phyloP scores from a whole-genome alignment of 2,113 vertebrate genomes.

The Megalops atlanticus region DNA sequence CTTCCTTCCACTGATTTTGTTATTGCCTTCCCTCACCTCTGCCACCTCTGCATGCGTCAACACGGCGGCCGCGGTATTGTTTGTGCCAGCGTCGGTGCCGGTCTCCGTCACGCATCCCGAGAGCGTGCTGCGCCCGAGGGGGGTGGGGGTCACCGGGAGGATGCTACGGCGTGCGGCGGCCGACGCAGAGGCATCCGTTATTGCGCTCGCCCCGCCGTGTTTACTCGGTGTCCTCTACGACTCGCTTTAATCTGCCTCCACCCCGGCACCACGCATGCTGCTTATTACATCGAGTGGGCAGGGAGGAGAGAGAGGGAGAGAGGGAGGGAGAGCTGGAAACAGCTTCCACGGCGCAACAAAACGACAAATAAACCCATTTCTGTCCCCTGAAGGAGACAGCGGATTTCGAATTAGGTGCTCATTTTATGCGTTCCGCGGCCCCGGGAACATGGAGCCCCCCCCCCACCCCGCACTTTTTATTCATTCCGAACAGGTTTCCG shows the following conservation, averaged over 20 bases:
- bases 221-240: background rate
- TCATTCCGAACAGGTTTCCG: background rate
- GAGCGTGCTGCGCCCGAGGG: too few relatives aligned
- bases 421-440: background rate
- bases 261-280: background rate
- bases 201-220: background rate
- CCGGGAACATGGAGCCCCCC: background rate
- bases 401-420: background rate
- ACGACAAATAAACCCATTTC: background rate
- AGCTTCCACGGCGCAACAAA: background rate
- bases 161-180: background rate
- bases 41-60: background rate
- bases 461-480: too few relatives aligned
- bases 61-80: too few relatives aligned
- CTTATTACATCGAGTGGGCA: background rate
- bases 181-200: background rate
- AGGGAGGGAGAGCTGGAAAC: background rate
- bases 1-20: background rate
- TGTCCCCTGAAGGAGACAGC: background rate
- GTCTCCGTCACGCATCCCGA: background rate
- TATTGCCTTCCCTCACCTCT: background rate
- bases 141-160: background rate
- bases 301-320: background rate
- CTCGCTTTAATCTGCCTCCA: background rate
- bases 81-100: background rate